Conservation (phyloP, 2,888 invertebrate species). For the Cheilosia vulpina region DNA sequence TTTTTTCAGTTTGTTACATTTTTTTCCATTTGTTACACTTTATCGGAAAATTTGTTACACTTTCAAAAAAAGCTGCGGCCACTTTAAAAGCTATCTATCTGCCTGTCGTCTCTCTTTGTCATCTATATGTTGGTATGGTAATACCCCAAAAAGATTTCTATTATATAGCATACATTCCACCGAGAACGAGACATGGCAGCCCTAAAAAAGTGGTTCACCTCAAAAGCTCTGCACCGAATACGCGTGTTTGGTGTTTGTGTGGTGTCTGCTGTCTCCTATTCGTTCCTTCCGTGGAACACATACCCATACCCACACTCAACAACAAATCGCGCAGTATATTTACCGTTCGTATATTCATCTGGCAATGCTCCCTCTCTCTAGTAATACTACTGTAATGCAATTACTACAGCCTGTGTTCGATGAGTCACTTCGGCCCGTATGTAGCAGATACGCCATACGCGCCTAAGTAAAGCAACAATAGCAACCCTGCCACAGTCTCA, state of each 20-base stretch:
- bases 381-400: not conserved
- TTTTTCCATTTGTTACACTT: too few species aligned
- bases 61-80: too few species aligned
- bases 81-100: not conserved
- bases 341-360: slow-evolving; percentile 44
- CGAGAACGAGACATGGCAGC: slow-evolving; percentile 54
- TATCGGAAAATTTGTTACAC: too few species aligned
- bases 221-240: slow-evolving; percentile 63
- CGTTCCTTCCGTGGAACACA: slow-evolving; percentile 27
- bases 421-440: slow-evolving; percentile 69
- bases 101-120: not conserved
- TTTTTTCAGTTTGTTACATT: too few species aligned
- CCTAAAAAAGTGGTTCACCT: slow-evolving; percentile 75
- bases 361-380: slow-evolving; percentile 48
- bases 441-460: slow-evolving; percentile 5
- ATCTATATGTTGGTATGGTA: not conserved
- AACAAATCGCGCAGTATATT: slow-evolving; percentile 22
- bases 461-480: not conserved
- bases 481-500: slow-evolving; percentile 62
- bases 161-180: slow-evolving; percentile 55
- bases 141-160: too few species aligned
- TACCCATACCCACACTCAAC: not conserved
- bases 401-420: slow-evolving; percentile 52
- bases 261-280: slow-evolving; percentile 15
- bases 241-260: not conserved